phyloP scores from a whole-genome alignment of 2,113 vertebrate genomes.

The Grammomys dolichurus region DNA sequence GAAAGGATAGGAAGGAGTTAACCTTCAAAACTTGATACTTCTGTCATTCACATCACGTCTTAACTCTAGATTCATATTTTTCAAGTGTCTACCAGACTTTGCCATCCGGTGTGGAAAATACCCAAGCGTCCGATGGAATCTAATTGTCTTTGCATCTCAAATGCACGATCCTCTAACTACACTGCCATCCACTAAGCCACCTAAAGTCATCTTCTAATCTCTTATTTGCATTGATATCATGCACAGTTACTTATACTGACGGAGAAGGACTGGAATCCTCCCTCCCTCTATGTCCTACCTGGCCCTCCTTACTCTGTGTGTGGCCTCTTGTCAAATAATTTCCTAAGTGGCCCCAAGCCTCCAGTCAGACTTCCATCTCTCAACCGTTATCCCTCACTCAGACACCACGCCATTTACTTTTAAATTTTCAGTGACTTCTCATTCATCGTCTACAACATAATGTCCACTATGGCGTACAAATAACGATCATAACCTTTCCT shows the following conservation, averaged over 20 bases:
- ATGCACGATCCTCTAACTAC: background rate
- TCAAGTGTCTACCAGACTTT: slow-evolving; percentile 1
- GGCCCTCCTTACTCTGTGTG: background rate
- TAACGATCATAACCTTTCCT: background rate
- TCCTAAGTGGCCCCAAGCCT: background rate
- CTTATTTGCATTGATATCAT: background rate
- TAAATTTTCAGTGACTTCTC: background rate
- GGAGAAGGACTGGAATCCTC: background rate
- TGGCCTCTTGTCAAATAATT: background rate
- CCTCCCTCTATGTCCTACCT: background rate
- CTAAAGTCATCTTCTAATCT: background rate
- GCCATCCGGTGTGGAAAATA: background rate
- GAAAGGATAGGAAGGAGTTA: background rate
- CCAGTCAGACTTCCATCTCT: background rate
- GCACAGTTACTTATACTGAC: background rate
- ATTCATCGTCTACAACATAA: slow-evolving; percentile 3
- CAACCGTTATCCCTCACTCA: background rate
- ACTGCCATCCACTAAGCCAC: background rate
- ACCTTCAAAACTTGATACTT: slow-evolving; percentile 30
- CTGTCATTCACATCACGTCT: background rate
- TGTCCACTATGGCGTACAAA: background rate
- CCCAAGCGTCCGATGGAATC: background rate
- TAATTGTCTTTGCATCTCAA: background rate
- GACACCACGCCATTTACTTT: background rate
- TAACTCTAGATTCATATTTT: background rate